phyloP scores from a whole-genome alignment of 2,888 invertebrate genomes.

The Drosophila mercatorum region DNA sequence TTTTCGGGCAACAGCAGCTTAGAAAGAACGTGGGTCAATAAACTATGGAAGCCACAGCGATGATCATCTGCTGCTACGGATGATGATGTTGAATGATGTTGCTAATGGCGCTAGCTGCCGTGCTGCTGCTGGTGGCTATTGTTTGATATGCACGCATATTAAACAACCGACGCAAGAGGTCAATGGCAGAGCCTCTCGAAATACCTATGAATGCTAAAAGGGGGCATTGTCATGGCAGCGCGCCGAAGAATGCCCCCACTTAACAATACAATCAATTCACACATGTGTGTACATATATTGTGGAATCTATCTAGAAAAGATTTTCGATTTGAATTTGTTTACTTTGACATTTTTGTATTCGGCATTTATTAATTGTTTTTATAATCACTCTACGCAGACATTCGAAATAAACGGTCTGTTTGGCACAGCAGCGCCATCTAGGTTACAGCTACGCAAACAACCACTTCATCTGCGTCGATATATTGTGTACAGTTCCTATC shows the following conservation, averaged over 20 bases:
- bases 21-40: conserved; percentile 70
- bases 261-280: conserved; percentile 24
- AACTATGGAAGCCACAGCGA: conserved; percentile 59
- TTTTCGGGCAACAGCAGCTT: conserved; percentile 57
- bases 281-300: conserved; percentile 21
- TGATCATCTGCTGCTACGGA: conserved; percentile 35
- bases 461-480: neutral
- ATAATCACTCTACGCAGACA: neutral
- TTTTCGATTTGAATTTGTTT: conserved; percentile 9
- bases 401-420: conserved; percentile 32
- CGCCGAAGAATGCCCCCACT: conserved; percentile 18
- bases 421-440: conserved; percentile 33
- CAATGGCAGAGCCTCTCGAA: conserved; percentile 62
- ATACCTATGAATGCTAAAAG: conserved; percentile 47
- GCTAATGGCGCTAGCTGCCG: conserved; percentile 37
- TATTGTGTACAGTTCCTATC: neutral
- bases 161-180: conserved; percentile 55
- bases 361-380: neutral
- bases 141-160: conserved; percentile 60
- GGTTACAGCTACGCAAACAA: neutral
- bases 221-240: conserved; percentile 38
- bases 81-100: conserved; percentile 42
- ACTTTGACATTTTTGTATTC: neutral
- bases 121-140: conserved; percentile 38
- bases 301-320: conserved; percentile 12